Evolutionary conservation across 2,888 invertebrate genomes (phyloP).

Genomic region (Latrodectus hesperus): DNA sequence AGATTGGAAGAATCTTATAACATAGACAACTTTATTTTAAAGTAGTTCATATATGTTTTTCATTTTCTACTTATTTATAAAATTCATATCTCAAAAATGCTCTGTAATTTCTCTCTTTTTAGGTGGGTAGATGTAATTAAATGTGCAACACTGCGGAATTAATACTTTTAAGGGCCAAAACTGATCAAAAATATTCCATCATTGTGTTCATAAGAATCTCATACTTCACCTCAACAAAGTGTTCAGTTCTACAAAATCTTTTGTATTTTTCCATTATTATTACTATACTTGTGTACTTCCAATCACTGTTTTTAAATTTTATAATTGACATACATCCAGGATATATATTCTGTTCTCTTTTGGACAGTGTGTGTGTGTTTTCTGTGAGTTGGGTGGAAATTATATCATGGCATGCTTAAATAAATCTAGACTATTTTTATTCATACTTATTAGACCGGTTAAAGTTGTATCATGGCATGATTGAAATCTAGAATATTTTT

Average conservation of each 20-base stretch:
- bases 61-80: too few relatives aligned
- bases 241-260: too few relatives aligned
- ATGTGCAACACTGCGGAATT: conserved; percentile 62
- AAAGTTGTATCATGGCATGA: too few relatives aligned
- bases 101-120: neutral
- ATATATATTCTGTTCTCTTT: too few relatives aligned
- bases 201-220: conserved; percentile 18
- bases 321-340: neutral
- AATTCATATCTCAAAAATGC: too few relatives aligned
- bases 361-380: too few relatives aligned
- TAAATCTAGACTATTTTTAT: too few relatives aligned
- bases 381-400: too few relatives aligned
- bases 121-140: conserved; percentile 68
- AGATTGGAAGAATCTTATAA: neutral
- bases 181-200: conserved; percentile 14
- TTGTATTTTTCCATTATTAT: conserved; percentile 4
- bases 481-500: too few relatives aligned
- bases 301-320: neutral
- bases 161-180: conserved; percentile 15
- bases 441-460: too few relatives aligned
- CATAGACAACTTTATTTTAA: neutral
- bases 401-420: too few relatives aligned
- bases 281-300: neutral
- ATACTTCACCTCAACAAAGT: neutral
- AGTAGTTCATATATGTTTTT: neutral